A percentile compares a stretch with the other conserved stretches of the same genome.
Evolutionary conservation across 2,797 vertebrate genomes (phyloP).

Genomic region (Meda fulgida): DNA sequence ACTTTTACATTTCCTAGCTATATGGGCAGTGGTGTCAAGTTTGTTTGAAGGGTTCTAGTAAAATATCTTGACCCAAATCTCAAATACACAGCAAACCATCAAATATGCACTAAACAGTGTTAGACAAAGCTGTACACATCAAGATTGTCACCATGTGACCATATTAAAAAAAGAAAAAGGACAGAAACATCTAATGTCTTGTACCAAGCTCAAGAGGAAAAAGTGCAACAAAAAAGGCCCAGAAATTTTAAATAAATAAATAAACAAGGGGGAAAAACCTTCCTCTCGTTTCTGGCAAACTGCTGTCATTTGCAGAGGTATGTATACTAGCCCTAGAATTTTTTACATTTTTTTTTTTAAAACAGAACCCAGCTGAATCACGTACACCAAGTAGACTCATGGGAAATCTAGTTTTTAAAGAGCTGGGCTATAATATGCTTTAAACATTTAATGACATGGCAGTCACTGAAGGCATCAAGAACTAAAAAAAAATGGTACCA

Average conservation of each 20-base stretch:
- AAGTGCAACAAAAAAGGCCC: conserved; percentile 63
- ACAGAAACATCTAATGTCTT: conserved; percentile 74
- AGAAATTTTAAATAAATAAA: conserved; percentile 34
- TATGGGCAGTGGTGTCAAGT: conserved; percentile 33
- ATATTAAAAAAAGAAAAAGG: conserved; percentile 63
- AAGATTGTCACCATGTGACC: conserved; percentile 59
- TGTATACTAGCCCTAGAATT: conserved; percentile 34
- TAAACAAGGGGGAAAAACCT: conserved; percentile 61
- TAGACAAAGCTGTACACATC: conserved; percentile 55
- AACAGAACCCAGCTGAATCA: neutral
- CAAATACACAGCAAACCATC: conserved; percentile 58
- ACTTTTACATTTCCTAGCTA: neutral
- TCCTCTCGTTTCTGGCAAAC: conserved; percentile 56
- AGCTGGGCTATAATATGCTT: conserved; percentile 60
- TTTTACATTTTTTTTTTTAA: neutral
- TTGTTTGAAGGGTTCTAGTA: neutral
- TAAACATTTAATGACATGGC: conserved; percentile 43
- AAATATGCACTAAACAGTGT: conserved; percentile 60
- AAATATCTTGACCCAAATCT: conserved; percentile 23
- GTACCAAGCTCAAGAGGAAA: conserved; percentile 60
- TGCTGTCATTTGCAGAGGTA: conserved; percentile 30
- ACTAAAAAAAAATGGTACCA: conserved; percentile 68
- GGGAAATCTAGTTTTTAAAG: conserved; percentile 19
- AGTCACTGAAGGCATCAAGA: conserved; percentile 60
- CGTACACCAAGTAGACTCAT: conserved; percentile 10